Evolutionary conservation across 2,888 invertebrate species (phyloP).

Genomic region (Latrodectus hesperus): DNA sequence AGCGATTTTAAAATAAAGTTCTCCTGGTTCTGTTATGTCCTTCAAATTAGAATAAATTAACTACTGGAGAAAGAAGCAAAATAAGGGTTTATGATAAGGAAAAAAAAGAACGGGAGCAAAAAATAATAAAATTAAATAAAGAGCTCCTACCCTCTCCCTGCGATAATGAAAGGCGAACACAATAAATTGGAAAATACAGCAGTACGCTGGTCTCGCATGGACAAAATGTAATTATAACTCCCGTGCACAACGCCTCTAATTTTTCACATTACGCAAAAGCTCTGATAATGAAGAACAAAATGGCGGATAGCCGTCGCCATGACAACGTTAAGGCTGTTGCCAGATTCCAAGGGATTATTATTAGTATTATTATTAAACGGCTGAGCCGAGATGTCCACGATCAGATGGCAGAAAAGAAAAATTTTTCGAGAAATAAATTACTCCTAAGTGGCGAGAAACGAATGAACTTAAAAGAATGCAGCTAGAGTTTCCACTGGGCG

Average conservation of each 20-base stretch:
- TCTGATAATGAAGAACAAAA: constrained; percentile 64
- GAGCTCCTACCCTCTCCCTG: constrained; percentile 6
- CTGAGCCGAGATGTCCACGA: constrained; percentile 44
- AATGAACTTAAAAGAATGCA: constrained; percentile 63
- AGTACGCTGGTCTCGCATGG: constrained; percentile 11
- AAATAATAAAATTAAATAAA: constrained; percentile 28
- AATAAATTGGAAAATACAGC: constrained; percentile 57
- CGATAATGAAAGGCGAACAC: constrained; percentile 46
- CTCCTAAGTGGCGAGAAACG: constrained; percentile 59
- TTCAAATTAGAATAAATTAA: constrained; percentile 53
- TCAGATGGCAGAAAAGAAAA: constrained; percentile 44
- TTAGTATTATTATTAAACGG: constrained; percentile 60
- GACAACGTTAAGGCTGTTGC: constrained; percentile 54
- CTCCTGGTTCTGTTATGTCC: no score
- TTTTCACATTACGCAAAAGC: constrained; percentile 56
- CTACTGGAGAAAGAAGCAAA: constrained; percentile 11
- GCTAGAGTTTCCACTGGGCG: constrained; percentile 17
- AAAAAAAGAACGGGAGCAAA: not conserved
- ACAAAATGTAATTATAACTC: constrained; percentile 62
- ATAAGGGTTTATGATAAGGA: not conserved
- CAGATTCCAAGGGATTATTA: constrained; percentile 59
- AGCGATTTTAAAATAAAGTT: no score
- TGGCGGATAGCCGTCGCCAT: constrained; percentile 51
- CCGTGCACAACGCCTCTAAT: constrained; percentile 44
- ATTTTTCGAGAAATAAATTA: constrained; percentile 59